These are phyloP conservation scores for Tenualosa thibaudeaui DNA, from an alignment of 2,797 vertebrate species.

Conservation along the genomic window DNA sequence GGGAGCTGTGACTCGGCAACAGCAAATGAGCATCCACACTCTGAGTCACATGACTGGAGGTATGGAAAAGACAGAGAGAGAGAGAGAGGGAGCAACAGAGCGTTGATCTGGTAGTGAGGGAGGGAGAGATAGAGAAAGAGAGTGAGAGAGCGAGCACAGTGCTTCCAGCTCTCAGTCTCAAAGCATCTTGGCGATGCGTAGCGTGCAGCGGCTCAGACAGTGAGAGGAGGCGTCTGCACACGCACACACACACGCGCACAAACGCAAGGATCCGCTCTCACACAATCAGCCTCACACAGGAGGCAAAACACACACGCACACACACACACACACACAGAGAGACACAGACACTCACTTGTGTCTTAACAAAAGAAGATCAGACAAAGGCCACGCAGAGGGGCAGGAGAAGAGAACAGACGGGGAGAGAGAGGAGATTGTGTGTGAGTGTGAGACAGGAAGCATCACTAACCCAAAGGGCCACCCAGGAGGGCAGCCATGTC, in stretches of 20 bases:
- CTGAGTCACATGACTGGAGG: slow-evolving; percentile 65
- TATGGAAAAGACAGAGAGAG: slow-evolving; percentile 45
- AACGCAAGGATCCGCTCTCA: background rate
- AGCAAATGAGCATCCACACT: slow-evolving; percentile 66
- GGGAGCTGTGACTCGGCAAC: slow-evolving; percentile 50
- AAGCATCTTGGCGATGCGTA: slow-evolving; percentile 61
- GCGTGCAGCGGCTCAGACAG: slow-evolving; percentile 48
- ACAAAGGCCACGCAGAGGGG: slow-evolving; percentile 29
- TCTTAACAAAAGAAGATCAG: slow-evolving; percentile 45
- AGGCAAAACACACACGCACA: slow-evolving; percentile 30
- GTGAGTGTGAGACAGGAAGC: background rate
- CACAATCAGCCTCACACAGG: slow-evolving; percentile 38
- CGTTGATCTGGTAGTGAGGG: slow-evolving; percentile 28
- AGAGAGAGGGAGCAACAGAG: slow-evolving; percentile 40
- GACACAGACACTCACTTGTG: background rate
- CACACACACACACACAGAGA: background rate
- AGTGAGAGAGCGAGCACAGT: slow-evolving; percentile 52
- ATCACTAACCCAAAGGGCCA: background rate
- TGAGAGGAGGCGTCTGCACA: slow-evolving; percentile 38
- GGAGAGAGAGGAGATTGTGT: slow-evolving; percentile 35
- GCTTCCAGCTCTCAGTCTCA: slow-evolving; percentile 61
- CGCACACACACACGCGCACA: slow-evolving; percentile 32
- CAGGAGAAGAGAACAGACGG: slow-evolving; percentile 52
- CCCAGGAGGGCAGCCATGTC: slow-evolving; percentile 77
- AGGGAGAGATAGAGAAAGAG: slow-evolving; percentile 33